Conservation (phyloP, 1,140 invertebrate species). For the Bombus breviceps region DNA sequence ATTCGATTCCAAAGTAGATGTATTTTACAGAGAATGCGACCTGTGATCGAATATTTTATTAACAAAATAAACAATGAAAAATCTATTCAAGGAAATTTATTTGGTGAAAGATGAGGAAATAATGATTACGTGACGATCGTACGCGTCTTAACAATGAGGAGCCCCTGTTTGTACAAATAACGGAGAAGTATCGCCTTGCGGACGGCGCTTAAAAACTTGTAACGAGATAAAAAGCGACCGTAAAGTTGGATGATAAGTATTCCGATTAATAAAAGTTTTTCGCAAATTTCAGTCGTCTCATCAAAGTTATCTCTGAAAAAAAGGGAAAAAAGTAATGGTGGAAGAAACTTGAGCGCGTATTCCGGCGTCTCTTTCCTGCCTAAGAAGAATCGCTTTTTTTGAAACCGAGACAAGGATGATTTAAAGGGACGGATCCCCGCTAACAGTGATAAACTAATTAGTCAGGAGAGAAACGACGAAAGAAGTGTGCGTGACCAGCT, state of each 20-base stretch:
- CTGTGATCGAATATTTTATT: not conserved
- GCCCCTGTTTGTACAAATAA: constrained; percentile 12
- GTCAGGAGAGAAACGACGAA: not conserved
- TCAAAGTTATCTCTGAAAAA: constrained; percentile 18
- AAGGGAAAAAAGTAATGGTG: not conserved
- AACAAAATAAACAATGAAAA: not conserved
- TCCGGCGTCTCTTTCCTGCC: not conserved
- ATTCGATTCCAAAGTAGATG: too few species aligned
- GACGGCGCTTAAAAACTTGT: constrained; percentile 28
- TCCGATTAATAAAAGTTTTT: constrained; percentile 41
- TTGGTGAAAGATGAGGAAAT: not conserved
- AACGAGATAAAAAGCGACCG: constrained; percentile 35
- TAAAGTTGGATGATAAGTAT: constrained; percentile 26
- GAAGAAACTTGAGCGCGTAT: constrained; percentile 1
- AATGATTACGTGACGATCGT: not conserved
- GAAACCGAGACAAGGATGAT: constrained; percentile 31
- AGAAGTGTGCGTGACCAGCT: not conserved
- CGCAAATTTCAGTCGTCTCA: constrained; percentile 37
- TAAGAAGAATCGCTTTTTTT: constrained; percentile 25
- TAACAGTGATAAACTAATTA: constrained; percentile 28
- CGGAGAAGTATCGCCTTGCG: constrained; percentile 3
- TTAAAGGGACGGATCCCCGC: not conserved
- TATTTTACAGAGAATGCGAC: too few species aligned
- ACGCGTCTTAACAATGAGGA: not conserved
- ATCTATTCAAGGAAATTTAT: not conserved